Conservation (phyloP, 2,888 invertebrate genomes). For the Drosophila fungiperda region DNA sequence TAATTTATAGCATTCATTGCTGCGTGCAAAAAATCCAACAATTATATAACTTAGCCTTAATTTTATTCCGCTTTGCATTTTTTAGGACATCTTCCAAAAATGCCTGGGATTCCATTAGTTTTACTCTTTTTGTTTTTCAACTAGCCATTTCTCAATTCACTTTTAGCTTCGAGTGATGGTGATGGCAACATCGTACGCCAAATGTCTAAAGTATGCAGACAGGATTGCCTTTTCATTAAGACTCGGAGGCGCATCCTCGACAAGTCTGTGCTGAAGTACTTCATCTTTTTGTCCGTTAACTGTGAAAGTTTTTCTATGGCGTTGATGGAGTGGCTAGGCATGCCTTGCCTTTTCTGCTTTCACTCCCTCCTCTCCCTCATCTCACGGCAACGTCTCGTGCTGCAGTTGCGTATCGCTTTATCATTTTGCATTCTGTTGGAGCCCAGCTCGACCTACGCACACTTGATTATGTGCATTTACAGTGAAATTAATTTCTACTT, state of each 20-base stretch:
- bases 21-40: not conserved
- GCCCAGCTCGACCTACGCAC: conserved; percentile 36
- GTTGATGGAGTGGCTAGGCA: conserved; percentile 54
- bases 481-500: conserved; percentile 78
- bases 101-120: conserved; percentile 3
- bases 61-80: not conserved
- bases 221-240: conserved; percentile 67
- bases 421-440: conserved; percentile 25
- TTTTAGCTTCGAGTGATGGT: conserved; percentile 23
- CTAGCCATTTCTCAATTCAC: conserved; percentile 51
- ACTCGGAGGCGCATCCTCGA: conserved; percentile 22
- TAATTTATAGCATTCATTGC: not conserved
- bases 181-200: conserved; percentile 23
- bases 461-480: conserved; percentile 78
- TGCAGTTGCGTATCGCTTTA: conserved; percentile 20
- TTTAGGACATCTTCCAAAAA: not conserved
- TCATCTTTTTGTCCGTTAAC: conserved; percentile 55
- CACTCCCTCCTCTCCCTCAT: not conserved
- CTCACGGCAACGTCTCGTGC: not conserved
- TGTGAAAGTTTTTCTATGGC: conserved; percentile 52
- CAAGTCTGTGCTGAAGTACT: conserved; percentile 59
- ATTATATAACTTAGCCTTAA: not conserved
- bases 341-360: not conserved
- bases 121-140: conserved; percentile 56
- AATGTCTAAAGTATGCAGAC: conserved; percentile 43